Percentiles rank a stretch among this genome's conserved stretches.
Conservation (phyloP, 2,113 vertebrate species). For the Uropsilus gracilis region DNA sequence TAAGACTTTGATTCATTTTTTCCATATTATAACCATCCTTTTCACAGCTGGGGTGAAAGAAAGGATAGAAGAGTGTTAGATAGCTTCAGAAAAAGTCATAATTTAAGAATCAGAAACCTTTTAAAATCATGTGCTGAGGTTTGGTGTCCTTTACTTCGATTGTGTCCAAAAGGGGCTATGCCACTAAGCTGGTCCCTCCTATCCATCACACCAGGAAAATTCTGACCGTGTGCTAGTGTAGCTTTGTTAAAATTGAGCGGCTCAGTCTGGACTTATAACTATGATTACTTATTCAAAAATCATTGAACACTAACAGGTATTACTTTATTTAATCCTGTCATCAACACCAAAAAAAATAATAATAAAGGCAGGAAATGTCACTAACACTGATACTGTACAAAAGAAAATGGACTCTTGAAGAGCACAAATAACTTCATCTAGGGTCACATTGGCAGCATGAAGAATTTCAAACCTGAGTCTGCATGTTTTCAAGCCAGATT, state of each 20-base stretch:
- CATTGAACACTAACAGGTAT: constrained; percentile 26
- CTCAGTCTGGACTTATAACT: neutral
- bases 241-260: neutral
- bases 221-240: neutral
- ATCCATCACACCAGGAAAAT: neutral
- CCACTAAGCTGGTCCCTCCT: accelerated
- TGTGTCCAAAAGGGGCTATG: neutral
- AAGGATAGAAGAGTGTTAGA: constrained; percentile 65
- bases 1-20: constrained; percentile 73
- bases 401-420: constrained; percentile 37
- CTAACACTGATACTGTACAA: constrained; percentile 1
- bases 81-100: constrained; percentile 57
- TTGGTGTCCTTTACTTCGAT: constrained; percentile 26
- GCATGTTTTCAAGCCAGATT: neutral
- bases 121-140: constrained; percentile 27
- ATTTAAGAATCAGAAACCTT: constrained; percentile 73
- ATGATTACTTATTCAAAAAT: constrained; percentile 49
- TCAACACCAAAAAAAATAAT: constrained; percentile 44
- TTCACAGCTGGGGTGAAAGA: constrained; percentile 73
- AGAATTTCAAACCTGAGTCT: neutral
- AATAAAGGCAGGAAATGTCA: constrained; percentile 5
- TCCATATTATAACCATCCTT: constrained; percentile 75
- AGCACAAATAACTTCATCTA: constrained; percentile 34
- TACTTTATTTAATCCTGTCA: constrained; percentile 52
- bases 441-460: neutral